These are phyloP conservation scores for Ganaspis sp. DNA, from an alignment of 1,140 invertebrate species.

Conservation along the genomic window DNA sequence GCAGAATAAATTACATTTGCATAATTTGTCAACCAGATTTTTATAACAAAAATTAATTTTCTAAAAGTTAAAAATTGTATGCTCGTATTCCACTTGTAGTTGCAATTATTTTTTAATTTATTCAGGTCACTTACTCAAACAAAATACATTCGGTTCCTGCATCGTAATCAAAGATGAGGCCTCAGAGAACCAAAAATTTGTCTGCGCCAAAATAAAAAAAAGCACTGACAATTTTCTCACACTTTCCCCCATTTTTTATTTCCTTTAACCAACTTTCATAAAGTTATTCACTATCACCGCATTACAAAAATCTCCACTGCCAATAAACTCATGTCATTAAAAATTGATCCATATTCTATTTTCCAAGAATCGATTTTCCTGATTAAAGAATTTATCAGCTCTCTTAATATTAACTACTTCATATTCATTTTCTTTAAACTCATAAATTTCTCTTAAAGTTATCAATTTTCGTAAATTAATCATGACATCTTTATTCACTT, in stretches of 20 bases:
- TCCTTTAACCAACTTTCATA: not conserved
- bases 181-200: slow-evolving; percentile 6
- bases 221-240: slow-evolving; percentile 24
- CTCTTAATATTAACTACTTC: not conserved
- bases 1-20: too few species aligned
- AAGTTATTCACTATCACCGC: not conserved
- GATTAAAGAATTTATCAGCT: not conserved
- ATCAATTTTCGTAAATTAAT: too few species aligned
- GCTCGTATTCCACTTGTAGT: too few species aligned
- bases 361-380: not conserved
- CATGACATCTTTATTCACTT: too few species aligned
- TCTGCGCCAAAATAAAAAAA: slow-evolving; percentile 26
- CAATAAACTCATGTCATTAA: not conserved
- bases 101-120: too few species aligned
- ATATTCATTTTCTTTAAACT: not conserved
- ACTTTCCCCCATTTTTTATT: slow-evolving; percentile 23
- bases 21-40: too few species aligned
- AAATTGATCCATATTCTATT: not conserved
- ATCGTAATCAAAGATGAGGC: slow-evolving; percentile 38
- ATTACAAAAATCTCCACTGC: not conserved
- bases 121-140: slow-evolving; percentile 53
- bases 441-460: too few species aligned
- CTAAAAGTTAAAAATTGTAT: too few species aligned
- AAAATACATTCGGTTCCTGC: slow-evolving; percentile 34
- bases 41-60: too few species aligned